Conservation (phyloP, 2,113 vertebrate genomes). For the Apaloderma vittatum region DNA sequence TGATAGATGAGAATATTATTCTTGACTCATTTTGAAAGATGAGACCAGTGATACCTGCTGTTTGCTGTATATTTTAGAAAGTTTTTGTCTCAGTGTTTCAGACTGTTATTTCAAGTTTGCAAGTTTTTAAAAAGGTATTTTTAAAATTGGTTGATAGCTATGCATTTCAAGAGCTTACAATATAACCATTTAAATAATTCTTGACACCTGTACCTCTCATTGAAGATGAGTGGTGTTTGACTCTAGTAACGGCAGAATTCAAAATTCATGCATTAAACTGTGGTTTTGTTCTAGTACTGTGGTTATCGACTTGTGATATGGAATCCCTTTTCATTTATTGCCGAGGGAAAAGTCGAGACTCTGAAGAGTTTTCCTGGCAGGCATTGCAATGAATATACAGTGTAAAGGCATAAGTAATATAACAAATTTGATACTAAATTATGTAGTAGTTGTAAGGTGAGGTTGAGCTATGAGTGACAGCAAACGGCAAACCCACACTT, state of each 20-base stretch:
- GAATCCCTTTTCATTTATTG: not conserved
- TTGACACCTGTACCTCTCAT: not conserved
- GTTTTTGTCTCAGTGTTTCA: not conserved
- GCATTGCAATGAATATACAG: not conserved
- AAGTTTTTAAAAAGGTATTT: not conserved
- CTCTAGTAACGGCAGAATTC: not conserved
- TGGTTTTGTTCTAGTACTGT: not conserved
- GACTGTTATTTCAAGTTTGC: not conserved
- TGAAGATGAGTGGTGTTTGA: not conserved
- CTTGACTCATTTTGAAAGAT: not conserved
- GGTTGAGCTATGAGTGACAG: not conserved
- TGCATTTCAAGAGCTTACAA: not conserved
- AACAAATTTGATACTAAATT: not conserved
- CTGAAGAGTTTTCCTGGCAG: not conserved
- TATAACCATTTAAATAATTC: not conserved
- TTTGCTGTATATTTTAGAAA: not conserved
- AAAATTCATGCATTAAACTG: not conserved
- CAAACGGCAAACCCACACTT: not conserved
- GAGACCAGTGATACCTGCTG: not conserved
- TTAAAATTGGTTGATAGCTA: not conserved
- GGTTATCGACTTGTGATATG: not conserved
- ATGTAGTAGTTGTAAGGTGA: not conserved
- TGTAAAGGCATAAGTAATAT: not conserved
- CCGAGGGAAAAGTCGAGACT: not conserved
- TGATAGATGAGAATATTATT: not conserved